phyloP scores from a whole-genome alignment of 2,113 vertebrate genomes.

The Elgaria multicarinata region DNA sequence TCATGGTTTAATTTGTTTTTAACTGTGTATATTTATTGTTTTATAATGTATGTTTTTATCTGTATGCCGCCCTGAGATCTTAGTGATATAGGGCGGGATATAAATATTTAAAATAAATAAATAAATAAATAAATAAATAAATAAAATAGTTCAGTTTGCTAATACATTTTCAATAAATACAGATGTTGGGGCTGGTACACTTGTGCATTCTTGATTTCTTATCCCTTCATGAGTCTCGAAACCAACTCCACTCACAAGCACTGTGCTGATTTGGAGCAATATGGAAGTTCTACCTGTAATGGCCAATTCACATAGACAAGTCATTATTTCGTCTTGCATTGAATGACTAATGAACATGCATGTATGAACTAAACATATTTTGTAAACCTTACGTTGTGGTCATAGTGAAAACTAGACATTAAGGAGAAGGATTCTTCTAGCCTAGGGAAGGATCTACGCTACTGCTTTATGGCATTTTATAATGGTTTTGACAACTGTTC shows the following conservation, averaged over 20 bases:
- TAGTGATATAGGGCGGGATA: no score
- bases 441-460: no score
- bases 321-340: not conserved
- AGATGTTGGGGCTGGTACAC: not conserved
- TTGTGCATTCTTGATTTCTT: no score
- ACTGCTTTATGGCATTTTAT: no score
- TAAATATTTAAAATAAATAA: no score
- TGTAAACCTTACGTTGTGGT: not conserved
- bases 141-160: not conserved
- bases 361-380: not conserved
- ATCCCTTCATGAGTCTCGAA: not conserved
- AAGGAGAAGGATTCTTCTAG: slow-evolving; percentile 16
- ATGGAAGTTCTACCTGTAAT: not conserved
- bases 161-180: not conserved
- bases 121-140: no score
- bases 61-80: no score
- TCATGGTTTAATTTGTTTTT: no score
- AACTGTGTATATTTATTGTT: no score
- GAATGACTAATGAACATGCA: not conserved
- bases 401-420: not conserved
- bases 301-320: not conserved
- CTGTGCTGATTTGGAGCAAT: not conserved
- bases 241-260: not conserved
- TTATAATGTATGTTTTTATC: no score
- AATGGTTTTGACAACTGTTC: no score